Evolutionary conservation across 2,797 vertebrate genomes (phyloP), one percentile per base, ranked within the genome.

Genomic region (Margarornis squamiger): DNA sequence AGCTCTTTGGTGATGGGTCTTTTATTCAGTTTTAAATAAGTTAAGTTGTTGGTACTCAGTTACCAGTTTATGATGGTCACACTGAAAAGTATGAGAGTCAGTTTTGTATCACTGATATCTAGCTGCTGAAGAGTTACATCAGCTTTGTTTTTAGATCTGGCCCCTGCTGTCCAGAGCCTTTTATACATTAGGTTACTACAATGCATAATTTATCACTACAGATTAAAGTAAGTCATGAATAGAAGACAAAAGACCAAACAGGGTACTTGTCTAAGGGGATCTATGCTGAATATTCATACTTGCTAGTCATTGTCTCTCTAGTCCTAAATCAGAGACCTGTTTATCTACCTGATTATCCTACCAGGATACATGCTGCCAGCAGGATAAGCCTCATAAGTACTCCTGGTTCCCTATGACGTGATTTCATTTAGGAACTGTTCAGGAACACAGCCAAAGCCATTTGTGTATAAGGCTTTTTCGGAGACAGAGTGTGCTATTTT

Each of bases 181-280:
- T 89, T 66, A 92, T 92, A 59, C 16, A n/a, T 63, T 46, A 65
- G 30, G 23, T 62, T 78, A 81, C 72, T 73, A 76, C 36, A 78
- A 86, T 84, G n/a, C 36, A 81, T 90, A 81, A 89, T 93, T 95
- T 94, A 93, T 92, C 38, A 59, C 59, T 70, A 85, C 32, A 70
- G 78, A 85, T 85, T 82, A 85, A 89, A 91, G 52, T 75, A 66
- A 72, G 66, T 83, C 82, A 83, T 76, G 77, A 34, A 81, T 32
- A 54, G 48, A 77, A 87, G 55, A 93, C 62, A 86, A 91, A 95
- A 74, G 86, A 72, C 54, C 29, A 72, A 52, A n/a, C 39, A 84
- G 46, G 41, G 23, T 75, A 43, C 27, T 86, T 81, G 32, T 92
- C 80, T 78, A 62, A 62, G 9, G 74, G 39, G 27, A 72, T 62